Evolutionary conservation across 2,797 vertebrate genomes (phyloP).

Genomic region (Delichon dasypus): DNA sequence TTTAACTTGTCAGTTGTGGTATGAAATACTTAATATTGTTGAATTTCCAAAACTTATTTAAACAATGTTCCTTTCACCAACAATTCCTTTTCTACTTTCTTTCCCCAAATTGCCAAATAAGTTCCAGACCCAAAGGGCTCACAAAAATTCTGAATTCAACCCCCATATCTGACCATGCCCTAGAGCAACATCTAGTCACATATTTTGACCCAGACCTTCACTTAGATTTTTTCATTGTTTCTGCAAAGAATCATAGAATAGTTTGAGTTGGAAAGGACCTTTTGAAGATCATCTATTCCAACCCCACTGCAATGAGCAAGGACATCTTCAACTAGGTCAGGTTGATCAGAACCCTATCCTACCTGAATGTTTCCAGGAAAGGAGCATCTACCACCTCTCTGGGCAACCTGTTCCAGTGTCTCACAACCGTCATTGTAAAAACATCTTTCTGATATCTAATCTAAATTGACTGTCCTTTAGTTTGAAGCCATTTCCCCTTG

Average conservation of each 20-base stretch:
- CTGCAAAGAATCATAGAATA: neutral
- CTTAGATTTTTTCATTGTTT: neutral
- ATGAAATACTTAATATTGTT: neutral
- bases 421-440: neutral
- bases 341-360: neutral
- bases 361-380: neutral
- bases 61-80: neutral
- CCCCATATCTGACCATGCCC: neutral
- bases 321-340: neutral
- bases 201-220: neutral
- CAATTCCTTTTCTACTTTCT: neutral
- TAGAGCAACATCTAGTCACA: neutral
- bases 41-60: neutral
- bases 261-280: no score
- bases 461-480: neutral
- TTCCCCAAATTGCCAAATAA: neutral
- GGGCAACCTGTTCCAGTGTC: neutral
- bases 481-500: neutral
- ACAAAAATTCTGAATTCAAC: neutral
- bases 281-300: neutral
- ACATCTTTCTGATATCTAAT: neutral
- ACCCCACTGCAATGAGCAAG: neutral
- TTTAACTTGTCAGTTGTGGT: neutral
- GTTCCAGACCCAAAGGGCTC: neutral
- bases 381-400: no score